Percentiles rank a stretch among this genome's conserved stretches.
Evolutionary conservation across 2,888 invertebrate species (phyloP).

Genomic region (Amphipoea oculea): DNA sequence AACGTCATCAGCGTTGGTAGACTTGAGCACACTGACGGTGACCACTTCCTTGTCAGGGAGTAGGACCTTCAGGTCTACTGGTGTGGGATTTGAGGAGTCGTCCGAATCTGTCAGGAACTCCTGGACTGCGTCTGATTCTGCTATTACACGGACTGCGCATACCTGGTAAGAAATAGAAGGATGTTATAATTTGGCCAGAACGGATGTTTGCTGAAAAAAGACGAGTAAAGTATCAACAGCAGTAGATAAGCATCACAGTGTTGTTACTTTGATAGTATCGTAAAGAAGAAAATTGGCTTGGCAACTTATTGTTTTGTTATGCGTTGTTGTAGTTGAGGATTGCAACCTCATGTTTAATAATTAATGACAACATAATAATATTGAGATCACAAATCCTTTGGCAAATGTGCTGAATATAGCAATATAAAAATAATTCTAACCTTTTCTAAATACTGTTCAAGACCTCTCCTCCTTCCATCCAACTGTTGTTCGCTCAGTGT

Average conservation of each 20-base stretch:
- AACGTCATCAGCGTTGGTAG: constrained; percentile 97
- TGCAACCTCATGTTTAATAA: neutral
- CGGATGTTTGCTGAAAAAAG: neutral
- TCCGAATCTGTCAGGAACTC: constrained; percentile 98
- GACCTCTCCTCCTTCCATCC: constrained; percentile 97
- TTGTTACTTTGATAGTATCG: neutral
- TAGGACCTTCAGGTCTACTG: constrained; percentile 94
- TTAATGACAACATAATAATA: neutral
- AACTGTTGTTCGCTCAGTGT: constrained; percentile 99
- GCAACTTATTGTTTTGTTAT: neutral
- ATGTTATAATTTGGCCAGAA: neutral
- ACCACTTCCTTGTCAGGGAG: constrained; percentile 97
- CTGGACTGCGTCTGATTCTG: constrained; percentile 99
- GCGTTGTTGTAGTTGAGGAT: neutral
- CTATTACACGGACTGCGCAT: constrained; percentile 99
- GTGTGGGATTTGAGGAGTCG: constrained; percentile 94
- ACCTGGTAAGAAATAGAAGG: constrained; percentile 87
- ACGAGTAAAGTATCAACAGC: neutral
- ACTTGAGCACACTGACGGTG: constrained; percentile 96
- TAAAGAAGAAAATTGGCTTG: neutral
- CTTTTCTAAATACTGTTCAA: constrained; percentile 99
- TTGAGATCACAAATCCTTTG: neutral
- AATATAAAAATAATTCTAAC: constrained; percentile 67
- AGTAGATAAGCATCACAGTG: neutral
- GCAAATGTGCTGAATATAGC: no score